A percentile compares a stretch with the other conserved stretches of the same genome.
Conservation (phyloP, 2,888 invertebrate species). For the Melipona bicolor region DNA sequence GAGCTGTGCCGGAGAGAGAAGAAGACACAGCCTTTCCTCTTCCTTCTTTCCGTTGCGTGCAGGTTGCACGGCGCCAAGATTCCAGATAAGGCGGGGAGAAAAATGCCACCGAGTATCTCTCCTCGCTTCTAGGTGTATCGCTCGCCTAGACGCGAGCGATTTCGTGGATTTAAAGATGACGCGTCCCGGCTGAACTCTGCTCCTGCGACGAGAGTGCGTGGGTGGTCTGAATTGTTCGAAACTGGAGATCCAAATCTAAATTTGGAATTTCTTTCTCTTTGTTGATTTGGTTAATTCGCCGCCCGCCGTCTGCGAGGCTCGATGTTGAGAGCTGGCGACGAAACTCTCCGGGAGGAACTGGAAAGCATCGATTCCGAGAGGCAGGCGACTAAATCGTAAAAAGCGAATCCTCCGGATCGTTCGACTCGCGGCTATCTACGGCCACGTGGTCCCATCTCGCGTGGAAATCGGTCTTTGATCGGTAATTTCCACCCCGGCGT, state of each 20-base stretch:
- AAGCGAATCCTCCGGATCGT: neutral
- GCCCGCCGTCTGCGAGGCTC: too few species aligned
- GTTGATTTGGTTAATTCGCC: too few species aligned
- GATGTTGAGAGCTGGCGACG: too few species aligned
- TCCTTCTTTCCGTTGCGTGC: neutral
- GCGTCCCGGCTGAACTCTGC: slow-evolving; percentile 26
- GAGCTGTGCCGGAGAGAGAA: neutral
- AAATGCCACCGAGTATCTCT: slow-evolving; percentile 63
- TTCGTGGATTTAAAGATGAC: slow-evolving; percentile 65
- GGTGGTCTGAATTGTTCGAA: too few species aligned
- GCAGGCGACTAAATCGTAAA: neutral
- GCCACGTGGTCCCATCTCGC: slow-evolving; percentile 12
- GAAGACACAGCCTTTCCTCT: too few species aligned
- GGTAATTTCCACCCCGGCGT: slow-evolving; percentile 17
- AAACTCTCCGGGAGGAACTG: neutral
- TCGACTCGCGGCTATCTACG: neutral
- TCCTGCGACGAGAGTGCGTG: too few species aligned
- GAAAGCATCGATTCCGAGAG: neutral
- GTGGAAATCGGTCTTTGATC: neutral
- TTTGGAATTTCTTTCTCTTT: too few species aligned
- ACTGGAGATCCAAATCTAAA: too few species aligned
- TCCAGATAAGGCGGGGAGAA: slow-evolving; percentile 62
- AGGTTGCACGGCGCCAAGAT: slow-evolving; percentile 55
- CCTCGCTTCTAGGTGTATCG: slow-evolving; percentile 17
- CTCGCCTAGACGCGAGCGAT: slow-evolving; percentile 59